phyloP scores from a whole-genome alignment of 2,797 vertebrate genomes.

The Acridotheres tristis region DNA sequence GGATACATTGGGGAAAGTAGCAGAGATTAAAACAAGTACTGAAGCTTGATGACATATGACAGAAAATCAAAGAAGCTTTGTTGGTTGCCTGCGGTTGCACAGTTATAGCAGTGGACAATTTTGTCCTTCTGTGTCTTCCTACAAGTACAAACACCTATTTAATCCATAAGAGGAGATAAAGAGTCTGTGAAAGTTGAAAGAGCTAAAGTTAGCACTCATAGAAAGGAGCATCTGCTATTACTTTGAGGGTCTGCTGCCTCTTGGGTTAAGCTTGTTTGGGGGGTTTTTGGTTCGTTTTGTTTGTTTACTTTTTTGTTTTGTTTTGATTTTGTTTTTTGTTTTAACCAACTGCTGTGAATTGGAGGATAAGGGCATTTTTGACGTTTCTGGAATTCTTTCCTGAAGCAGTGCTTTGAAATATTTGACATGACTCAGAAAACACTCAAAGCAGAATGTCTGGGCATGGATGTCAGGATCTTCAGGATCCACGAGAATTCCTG shows the following conservation, averaged over 20 bases:
- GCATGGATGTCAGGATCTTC: background rate
- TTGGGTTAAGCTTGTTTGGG: background rate
- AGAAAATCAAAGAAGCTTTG: background rate
- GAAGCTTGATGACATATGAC: background rate
- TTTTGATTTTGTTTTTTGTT: fast-evolving
- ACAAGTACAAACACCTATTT: background rate
- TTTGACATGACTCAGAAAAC: background rate
- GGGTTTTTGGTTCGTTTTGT: background rate
- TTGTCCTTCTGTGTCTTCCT: background rate
- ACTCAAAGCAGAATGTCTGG: background rate
- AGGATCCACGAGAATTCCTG: background rate
- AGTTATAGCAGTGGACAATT: background rate
- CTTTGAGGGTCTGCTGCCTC: background rate
- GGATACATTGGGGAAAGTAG: background rate
- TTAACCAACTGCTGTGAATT: background rate
- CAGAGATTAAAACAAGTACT: background rate
- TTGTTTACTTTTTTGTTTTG: background rate
- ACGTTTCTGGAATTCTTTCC: background rate
- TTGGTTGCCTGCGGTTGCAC: background rate
- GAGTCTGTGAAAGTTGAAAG: background rate
- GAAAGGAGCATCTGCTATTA: background rate
- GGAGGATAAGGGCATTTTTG: background rate
- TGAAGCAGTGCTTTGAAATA: background rate
- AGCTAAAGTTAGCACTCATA: background rate
- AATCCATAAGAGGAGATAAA: background rate